Percentiles rank a stretch among this genome's conserved stretches.
Conservation (phyloP, 2,113 vertebrate genomes). For the Sorex fumeus region DNA sequence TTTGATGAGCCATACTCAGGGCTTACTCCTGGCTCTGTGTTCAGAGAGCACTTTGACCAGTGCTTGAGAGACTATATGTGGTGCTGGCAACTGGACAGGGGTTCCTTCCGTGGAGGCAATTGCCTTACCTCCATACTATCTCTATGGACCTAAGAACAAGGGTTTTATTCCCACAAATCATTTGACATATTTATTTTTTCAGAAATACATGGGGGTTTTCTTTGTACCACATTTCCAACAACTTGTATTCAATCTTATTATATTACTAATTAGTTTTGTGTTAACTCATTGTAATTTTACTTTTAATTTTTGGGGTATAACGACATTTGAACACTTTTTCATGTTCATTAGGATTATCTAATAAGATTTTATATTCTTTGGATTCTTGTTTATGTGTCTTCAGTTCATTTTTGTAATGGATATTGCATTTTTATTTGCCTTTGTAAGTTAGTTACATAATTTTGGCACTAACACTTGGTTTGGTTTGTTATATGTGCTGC, state of each 20-base stretch:
- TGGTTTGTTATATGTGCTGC: not conserved
- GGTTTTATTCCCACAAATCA: not conserved
- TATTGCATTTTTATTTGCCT: conserved; percentile 31
- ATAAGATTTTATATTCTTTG: not conserved
- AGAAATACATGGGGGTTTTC: not conserved
- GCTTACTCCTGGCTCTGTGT: no score
- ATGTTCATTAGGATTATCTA: not conserved
- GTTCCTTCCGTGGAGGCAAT: no score
- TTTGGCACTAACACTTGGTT: not conserved
- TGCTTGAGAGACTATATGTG: no score
- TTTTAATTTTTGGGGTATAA: conserved; percentile 30
- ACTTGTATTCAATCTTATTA: not conserved
- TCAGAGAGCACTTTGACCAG: no score
- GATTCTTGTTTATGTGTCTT: not conserved
- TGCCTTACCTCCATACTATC: no score
- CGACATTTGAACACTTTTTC: not conserved
- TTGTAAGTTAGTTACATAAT: conserved; percentile 1
- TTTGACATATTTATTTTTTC: conserved; percentile 48
- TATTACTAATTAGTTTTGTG: conserved; percentile 1
- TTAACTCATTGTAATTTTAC: conserved; percentile 30
- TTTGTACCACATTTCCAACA: not conserved
- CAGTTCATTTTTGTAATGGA: not conserved
- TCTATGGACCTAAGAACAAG: no score
- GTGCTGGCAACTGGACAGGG: no score
- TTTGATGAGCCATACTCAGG: no score